Base-by-base conservation (phyloP, 2,888 invertebrate species). In the Pinctada fucata region DNA sequence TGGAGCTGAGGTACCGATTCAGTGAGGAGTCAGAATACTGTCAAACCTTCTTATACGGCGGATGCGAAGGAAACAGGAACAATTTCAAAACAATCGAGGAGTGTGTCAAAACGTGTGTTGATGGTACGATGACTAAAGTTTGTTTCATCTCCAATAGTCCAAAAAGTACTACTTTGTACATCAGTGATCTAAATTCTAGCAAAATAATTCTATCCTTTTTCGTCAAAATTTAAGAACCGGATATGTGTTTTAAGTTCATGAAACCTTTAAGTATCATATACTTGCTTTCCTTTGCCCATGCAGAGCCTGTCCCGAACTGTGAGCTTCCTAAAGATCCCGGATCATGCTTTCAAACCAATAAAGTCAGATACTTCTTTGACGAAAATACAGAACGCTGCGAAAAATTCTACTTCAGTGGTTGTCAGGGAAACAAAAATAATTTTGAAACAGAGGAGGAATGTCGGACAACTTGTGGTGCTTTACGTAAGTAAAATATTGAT, bases 391-490 rank as follows among this genome's bases (percentile, higher is more conserved):
- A 74, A 51, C 58, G 50, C 6, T 74, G 74, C 51, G 50, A 74
- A 63, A 65, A 66, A 66, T 74, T 74, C 51, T 65, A 65, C 49
- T 74, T 63, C 51, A 65, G 74, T 66, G 74, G 74, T 49, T 74
- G 74, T 48, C 74, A 74, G 66, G 74, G 74, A 74, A 74, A 74
- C 66, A 63, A 65, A 10, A 74, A 74, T 74, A 74, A 66, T 74
- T 74, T 74, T 51, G 31, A 47, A 31, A 31, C 74, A 31, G 74
- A 66, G 50, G 64, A 73, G 65, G 48, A 64, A 45, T 73, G 73
- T 64, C 63, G 52, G 58, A 72, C 72, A 52, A 72, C 50, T 47
- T 72, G 72, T 52, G 47, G 52, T 6, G 72, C 72, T 47, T 72
- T 72, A 45, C 58, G 58, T 58, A 58, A 58, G 58, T 58, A 31